These are phyloP conservation scores for Heterocephalus glaber DNA, from an alignment of 2,113 vertebrate genomes.

Conservation along the genomic window DNA sequence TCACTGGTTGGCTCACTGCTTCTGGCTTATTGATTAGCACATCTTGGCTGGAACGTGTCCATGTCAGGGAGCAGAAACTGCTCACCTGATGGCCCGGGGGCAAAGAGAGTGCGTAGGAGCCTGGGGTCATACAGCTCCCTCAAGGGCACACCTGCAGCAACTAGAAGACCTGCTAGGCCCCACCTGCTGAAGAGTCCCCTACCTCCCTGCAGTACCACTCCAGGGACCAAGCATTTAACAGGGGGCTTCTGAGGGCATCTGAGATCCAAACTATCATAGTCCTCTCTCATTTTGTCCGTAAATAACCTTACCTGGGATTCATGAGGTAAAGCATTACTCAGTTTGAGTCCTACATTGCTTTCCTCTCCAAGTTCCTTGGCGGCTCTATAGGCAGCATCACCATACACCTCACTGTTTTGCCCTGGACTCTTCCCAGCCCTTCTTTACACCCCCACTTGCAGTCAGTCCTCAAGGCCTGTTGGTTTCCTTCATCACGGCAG, in stretches of 20 bases:
- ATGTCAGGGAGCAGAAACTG: background rate
- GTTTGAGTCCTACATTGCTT: background rate
- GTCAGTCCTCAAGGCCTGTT: background rate
- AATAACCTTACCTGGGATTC: background rate
- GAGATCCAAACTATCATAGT: background rate
- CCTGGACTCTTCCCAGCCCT: background rate
- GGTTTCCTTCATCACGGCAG: background rate
- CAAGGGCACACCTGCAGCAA: background rate
- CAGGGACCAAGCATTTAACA: background rate
- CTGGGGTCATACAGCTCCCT: no score
- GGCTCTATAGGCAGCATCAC: fast-evolving
- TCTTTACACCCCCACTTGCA: background rate
- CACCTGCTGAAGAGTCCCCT: background rate
- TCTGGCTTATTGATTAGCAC: background rate
- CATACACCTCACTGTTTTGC: background rate
- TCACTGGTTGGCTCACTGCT: background rate
- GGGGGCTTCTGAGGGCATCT: background rate
- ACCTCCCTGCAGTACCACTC: background rate
- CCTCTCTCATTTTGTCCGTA: background rate
- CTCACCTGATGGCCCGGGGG: background rate
- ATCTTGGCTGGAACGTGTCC: background rate
- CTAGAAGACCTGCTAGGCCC: background rate
- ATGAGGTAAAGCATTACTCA: background rate
- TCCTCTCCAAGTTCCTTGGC: background rate
- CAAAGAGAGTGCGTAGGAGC: background rate